Percentiles rank a stretch among this genome's conserved stretches.
Conservation (phyloP, 2,113 vertebrate species). For the Notarius lentiginosus region DNA sequence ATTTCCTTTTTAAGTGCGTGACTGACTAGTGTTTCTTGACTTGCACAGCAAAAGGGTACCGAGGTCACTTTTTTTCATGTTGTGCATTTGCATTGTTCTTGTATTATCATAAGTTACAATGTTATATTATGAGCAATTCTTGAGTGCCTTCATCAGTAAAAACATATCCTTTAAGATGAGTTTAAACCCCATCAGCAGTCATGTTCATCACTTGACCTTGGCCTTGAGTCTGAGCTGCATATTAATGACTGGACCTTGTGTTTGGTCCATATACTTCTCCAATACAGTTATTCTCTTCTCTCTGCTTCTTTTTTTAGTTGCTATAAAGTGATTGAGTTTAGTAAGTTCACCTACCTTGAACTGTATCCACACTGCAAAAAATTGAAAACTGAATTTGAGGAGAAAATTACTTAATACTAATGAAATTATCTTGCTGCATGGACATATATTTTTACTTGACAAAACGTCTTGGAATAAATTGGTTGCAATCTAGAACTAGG, state of each 20-base stretch:
- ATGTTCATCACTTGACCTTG: not conserved
- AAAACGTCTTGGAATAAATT: too few species aligned
- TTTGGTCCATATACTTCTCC: not conserved
- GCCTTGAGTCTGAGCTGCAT: constrained; percentile 7
- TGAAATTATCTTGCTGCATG: too few species aligned
- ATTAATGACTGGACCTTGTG: constrained; percentile 21
- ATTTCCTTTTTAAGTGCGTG: not conserved
- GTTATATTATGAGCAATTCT: not conserved
- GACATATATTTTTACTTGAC: too few species aligned
- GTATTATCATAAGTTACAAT: not conserved
- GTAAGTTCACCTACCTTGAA: not conserved
- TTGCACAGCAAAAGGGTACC: not conserved
- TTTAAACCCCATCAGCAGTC: not conserved
- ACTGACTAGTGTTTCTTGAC: not conserved
- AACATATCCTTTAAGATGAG: constrained; percentile 15
- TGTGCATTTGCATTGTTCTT: not conserved
- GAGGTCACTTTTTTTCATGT: constrained; percentile 6
- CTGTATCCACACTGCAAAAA: not conserved
- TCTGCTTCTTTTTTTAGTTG: not conserved
- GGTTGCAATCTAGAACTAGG: too few species aligned
- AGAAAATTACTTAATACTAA: too few species aligned
- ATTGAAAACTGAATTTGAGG: too few species aligned
- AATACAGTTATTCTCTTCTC: constrained; percentile 12
- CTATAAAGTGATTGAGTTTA: not conserved
- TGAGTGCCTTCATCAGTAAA: not conserved